These are phyloP conservation scores for Hozukius guyotensis DNA, from an alignment of 2,797 vertebrate genomes.

Conservation along the genomic window DNA sequence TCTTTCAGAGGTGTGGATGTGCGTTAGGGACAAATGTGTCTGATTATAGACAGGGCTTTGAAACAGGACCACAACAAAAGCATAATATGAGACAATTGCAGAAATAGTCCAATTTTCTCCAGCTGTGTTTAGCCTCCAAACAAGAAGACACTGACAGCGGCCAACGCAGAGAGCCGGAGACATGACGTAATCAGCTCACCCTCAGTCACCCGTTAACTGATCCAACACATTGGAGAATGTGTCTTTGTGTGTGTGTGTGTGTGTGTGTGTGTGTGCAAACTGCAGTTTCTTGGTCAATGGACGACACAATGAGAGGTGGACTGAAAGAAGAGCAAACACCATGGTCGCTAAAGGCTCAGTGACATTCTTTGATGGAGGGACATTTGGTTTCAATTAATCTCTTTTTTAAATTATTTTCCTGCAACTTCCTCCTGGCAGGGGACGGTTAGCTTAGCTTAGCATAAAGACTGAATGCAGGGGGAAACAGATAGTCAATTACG, in stretches of 20 bases:
- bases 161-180: constrained; percentile 24
- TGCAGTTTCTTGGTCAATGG: too few relatives aligned
- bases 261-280: background rate
- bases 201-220: constrained; percentile 16
- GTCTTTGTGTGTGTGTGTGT: background rate
- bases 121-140: constrained; percentile 27
- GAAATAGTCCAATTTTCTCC: constrained; percentile 11
- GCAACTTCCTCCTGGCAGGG: background rate
- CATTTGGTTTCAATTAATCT: constrained; percentile 12
- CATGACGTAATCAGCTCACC: constrained; percentile 28
- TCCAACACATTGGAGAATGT: constrained; percentile 17
- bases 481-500: too few relatives aligned
- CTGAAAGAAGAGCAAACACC: background rate
- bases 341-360: background rate
- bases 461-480: too few relatives aligned
- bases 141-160: background rate
- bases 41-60: background rate
- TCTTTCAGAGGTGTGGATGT: background rate
- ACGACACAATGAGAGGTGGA: too few relatives aligned
- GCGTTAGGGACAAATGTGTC: background rate
- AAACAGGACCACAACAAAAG: constrained; percentile 15
- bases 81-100: background rate
- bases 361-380: constrained; percentile 2
- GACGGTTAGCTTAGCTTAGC: too few relatives aligned
- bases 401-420: background rate